Base-by-base conservation (phyloP, 2,113 vertebrate genomes). In the Cyrtonyx montezumae region DNA sequence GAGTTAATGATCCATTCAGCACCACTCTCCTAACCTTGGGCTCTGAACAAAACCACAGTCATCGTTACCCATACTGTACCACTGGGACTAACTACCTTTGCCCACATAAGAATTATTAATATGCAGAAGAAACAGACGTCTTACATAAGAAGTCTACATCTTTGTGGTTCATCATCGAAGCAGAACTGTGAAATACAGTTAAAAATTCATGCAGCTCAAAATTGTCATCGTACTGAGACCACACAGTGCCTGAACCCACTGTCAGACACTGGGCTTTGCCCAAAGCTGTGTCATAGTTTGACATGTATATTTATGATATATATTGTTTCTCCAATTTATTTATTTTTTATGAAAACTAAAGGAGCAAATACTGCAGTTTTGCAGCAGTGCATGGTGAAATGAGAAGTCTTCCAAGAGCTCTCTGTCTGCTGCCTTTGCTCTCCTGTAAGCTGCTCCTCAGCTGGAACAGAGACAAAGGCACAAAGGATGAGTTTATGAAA, bases 161-260 rank as follows among this genome's bases (percentile, higher is more conserved):
- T 32, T 30, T 62, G 28, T 21, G 30, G 19, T 69, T 68, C 32
- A n/a, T 28, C 37, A 8, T 70, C 40, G 53, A 51, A 71, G 23
- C 43, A 36, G 37, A 79, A 36, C 36, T 63, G 13, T 30, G 78
- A 69, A 45, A 68, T 65, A 56, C 53, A 66, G 22, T 61, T 34
- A 28, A 61, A 58, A 63, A 40, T 30, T 43, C 46, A 9, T n/a
- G 17, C 42, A 43, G 7, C 25, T 61, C 12, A 19, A 8, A 28
- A 0, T 22, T 0, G 0, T 46, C 49, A 53, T 8, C 23, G 11
- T 37, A 21, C 40, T 8, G 32, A 82, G 34, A 22, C 8, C 0
- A 0, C 8, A 13, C 62, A 22, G 42, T 55, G 30, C 45, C 45
- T 71, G 23, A 94, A 79, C 0, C 3, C 34, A 34, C 16, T 34